Evolutionary conservation across 2,113 vertebrate genomes (phyloP).

Genomic region (Clarias macrocephalus): DNA sequence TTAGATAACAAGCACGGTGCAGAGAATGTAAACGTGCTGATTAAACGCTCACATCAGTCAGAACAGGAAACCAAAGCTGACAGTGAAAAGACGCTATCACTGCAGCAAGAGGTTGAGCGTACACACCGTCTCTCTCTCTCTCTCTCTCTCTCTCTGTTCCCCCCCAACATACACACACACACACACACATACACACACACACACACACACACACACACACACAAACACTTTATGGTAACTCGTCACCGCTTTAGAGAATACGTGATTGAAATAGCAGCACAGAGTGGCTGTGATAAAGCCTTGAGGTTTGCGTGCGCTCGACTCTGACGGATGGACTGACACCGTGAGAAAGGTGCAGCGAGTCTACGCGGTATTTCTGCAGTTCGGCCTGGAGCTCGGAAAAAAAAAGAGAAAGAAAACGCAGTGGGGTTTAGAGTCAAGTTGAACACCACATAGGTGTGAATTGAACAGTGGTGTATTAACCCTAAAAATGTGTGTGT

Average conservation of each 20-base stretch:
- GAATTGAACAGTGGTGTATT: background rate
- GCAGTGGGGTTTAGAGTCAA: background rate
- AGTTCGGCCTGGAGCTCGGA: conserved; percentile 2
- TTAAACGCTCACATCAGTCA: conserved; percentile 40
- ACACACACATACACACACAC: background rate
- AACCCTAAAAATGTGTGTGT: background rate
- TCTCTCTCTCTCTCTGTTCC: background rate
- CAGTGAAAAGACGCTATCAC: conserved; percentile 59
- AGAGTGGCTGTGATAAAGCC: conserved; percentile 44
- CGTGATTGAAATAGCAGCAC: conserved; percentile 68
- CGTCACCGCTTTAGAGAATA: conserved; percentile 51
- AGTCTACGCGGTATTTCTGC: conserved; percentile 24
- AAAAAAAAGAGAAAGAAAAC: background rate
- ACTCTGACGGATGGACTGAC: background rate
- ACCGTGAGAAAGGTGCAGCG: conserved; percentile 4
- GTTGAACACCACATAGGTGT: background rate
- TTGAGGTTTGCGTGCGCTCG: background rate
- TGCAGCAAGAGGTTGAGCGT: conserved; percentile 55
- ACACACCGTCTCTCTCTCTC: background rate
- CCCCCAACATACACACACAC: background rate
- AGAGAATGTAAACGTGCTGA: conserved; percentile 37
- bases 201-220: background rate
- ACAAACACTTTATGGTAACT: conserved; percentile 53
- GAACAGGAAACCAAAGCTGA: conserved; percentile 70
- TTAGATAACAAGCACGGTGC: background rate